phyloP scores from a whole-genome alignment of 2,797 vertebrate genomes.

The Miichthys miiuy region DNA sequence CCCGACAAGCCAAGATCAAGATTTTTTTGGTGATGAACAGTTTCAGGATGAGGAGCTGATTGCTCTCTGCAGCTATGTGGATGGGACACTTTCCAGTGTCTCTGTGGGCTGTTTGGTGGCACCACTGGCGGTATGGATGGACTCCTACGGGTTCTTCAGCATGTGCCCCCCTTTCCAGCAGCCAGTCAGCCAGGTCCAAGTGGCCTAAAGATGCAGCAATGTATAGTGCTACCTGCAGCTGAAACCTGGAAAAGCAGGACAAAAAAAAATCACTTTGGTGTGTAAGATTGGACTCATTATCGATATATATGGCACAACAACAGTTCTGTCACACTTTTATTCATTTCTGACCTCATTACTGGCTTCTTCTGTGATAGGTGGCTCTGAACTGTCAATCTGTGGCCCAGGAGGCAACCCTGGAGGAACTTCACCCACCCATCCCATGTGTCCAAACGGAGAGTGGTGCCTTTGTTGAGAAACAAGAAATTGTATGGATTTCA shows the following conservation, averaged over 20 bases:
- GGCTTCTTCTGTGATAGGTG: slow-evolving; percentile 66
- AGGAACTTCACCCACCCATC: slow-evolving; percentile 84
- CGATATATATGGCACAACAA: neutral
- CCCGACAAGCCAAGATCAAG: slow-evolving; percentile 77
- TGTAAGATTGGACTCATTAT: neutral
- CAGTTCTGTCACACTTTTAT: neutral
- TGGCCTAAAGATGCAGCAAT: slow-evolving; percentile 83
- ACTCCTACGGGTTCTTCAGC: slow-evolving; percentile 81
- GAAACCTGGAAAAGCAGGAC: slow-evolving; percentile 77
- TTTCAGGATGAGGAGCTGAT: slow-evolving; percentile 85
- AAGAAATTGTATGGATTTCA: neutral
- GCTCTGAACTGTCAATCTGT: slow-evolving; percentile 72
- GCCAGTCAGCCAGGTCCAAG: slow-evolving; percentile 83
- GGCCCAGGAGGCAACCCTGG: slow-evolving; percentile 77
- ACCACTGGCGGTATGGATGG: slow-evolving; percentile 85
- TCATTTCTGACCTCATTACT: slow-evolving; percentile 71
- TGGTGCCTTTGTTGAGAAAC: slow-evolving; percentile 35
- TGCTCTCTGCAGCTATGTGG: slow-evolving; percentile 81
- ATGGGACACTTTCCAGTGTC: slow-evolving; percentile 82
- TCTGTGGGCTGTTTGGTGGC: slow-evolving; percentile 79
- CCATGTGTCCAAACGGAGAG: slow-evolving; percentile 67
- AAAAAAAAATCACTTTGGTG: neutral
- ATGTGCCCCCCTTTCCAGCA: slow-evolving; percentile 75
- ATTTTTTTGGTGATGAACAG: slow-evolving; percentile 81
- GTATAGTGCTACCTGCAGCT: slow-evolving; percentile 86